phyloP scores from a whole-genome alignment of 2,888 invertebrate genomes.

The Lasioglossum leucozonium region DNA sequence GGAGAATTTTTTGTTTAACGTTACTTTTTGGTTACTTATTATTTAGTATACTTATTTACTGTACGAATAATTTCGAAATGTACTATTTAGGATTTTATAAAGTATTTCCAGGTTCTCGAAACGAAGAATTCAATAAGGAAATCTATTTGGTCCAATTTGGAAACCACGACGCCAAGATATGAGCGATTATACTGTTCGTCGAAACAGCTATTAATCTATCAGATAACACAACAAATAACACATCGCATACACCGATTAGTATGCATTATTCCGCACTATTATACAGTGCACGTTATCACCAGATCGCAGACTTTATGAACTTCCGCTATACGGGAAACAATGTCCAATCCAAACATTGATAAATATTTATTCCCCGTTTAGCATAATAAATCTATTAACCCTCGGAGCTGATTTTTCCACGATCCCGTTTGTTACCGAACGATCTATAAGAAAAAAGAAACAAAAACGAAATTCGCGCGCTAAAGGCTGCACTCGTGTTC shows the following conservation, averaged over 20 bases:
- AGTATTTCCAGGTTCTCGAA: too few relatives aligned
- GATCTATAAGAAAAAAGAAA: background rate
- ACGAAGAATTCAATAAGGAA: too few relatives aligned
- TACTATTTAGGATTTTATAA: too few relatives aligned
- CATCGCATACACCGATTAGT: background rate
- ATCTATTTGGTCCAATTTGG: background rate
- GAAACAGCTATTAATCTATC: background rate
- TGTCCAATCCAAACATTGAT: background rate
- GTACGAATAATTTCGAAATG: too few relatives aligned
- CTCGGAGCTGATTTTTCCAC: background rate
- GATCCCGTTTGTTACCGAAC: background rate
- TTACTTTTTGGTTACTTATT: too few relatives aligned
- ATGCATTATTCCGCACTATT: background rate
- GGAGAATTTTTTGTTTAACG: too few relatives aligned
- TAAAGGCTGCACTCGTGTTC: background rate
- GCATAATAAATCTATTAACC: constrained; percentile 5
- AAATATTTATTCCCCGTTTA: constrained; percentile 11
- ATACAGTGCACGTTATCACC: background rate
- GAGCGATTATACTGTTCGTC: background rate
- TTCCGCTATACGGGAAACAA: background rate
- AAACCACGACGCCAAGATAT: background rate
- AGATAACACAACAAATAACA: background rate
- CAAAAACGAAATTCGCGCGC: background rate
- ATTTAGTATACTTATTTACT: too few relatives aligned
- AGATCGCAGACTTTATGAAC: background rate